Evolutionary conservation across 2,797 vertebrate genomes (phyloP), one percentile per base, ranked within the genome.

Genomic region (Pseudomugil gertrudae): DNA sequence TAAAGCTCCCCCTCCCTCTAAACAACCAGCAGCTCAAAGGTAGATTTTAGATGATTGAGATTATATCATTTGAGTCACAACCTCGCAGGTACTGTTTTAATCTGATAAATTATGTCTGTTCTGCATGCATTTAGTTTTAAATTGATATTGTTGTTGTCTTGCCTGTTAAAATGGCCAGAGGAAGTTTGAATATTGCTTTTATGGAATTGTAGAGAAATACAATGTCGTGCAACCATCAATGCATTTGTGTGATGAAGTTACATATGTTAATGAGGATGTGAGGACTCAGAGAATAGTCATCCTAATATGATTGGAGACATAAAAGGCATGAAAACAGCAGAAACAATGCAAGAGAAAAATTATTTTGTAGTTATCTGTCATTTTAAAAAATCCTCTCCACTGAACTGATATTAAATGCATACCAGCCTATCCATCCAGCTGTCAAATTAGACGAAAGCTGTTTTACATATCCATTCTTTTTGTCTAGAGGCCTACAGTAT

Each of bases 31-130:
- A 73, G 45, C 58, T 73, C 62, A 77, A 69, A 71, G 66, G 69
- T 53, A 81, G 82, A 82, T 70, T 57, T 75, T 63, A 57, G 66
- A 73, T 66, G 58, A 73, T 72, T 73, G 65, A 81, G 74, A 82
- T 86, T 58, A 38, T 52, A 32, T 59, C 52, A 76, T 58, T 63
- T 67, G 40, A 72, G 63, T 71, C 40, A 29, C 51, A 59, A 64
- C 69, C 29, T 83, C 66, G 27, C 65, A 60, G 61, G 57, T 82
- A 63, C 21, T 43, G 52, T 77, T 74, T 74, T 66, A 78, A 69
- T 75, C 63, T 74, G 27, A 74, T 71, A 63, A 73, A 85, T 81
- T 79, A 76, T 50, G 57, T 35, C 38, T 58, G 40, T 32, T 55
- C 79, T 75, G 36, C 53, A 51, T 64, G 48, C 13, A 54, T 64